A percentile compares a stretch with the other conserved stretches of the same genome.
Conservation (phyloP, 2,888 invertebrate species). For the Drepana falcataria region DNA sequence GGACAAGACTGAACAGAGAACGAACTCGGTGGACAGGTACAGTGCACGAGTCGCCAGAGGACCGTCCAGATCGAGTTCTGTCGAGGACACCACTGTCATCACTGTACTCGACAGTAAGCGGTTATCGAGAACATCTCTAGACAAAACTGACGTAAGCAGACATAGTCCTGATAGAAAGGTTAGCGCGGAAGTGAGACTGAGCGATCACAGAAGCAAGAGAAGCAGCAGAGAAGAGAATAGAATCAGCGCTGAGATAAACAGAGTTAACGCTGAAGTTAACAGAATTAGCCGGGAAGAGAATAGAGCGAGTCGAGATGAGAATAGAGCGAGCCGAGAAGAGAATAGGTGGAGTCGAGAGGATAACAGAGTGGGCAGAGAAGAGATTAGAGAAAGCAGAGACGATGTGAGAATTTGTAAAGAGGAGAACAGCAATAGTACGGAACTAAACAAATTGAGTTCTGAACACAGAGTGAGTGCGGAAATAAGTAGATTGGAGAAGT, state of each 20-base stretch:
- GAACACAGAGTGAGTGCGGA: slow-evolving; percentile 24
- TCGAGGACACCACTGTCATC: slow-evolving; percentile 17
- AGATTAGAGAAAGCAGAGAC: slow-evolving; percentile 22
- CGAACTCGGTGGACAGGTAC: background rate
- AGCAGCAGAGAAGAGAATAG: slow-evolving; percentile 22
- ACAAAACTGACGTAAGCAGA: background rate
- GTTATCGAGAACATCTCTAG: background rate
- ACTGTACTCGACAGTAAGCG: background rate
- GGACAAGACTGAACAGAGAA: slow-evolving; percentile 11
- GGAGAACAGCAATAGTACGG: slow-evolving; percentile 19
- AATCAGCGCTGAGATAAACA: slow-evolving; percentile 24
- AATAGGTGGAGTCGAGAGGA: slow-evolving; percentile 25
- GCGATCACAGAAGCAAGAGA: slow-evolving; percentile 14
- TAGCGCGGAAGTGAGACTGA: slow-evolving; percentile 14
- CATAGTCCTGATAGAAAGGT: background rate
- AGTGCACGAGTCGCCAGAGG: slow-evolving; percentile 8
- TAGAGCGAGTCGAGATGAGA: slow-evolving; percentile 20
- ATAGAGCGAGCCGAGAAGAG: slow-evolving; percentile 17
- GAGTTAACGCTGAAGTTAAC: slow-evolving; percentile 34
- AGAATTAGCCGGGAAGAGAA: slow-evolving; percentile 15
- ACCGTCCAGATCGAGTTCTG: slow-evolving; percentile 22
- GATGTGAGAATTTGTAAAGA: slow-evolving; percentile 10
- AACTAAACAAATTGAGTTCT: slow-evolving; percentile 25
- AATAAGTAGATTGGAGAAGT: slow-evolving; percentile 42
- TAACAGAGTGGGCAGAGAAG: slow-evolving; percentile 28